Evolutionary conservation across 2,113 vertebrate genomes (phyloP), one percentile per base, ranked within the genome.

Genomic region (Aythya baeri): DNA sequence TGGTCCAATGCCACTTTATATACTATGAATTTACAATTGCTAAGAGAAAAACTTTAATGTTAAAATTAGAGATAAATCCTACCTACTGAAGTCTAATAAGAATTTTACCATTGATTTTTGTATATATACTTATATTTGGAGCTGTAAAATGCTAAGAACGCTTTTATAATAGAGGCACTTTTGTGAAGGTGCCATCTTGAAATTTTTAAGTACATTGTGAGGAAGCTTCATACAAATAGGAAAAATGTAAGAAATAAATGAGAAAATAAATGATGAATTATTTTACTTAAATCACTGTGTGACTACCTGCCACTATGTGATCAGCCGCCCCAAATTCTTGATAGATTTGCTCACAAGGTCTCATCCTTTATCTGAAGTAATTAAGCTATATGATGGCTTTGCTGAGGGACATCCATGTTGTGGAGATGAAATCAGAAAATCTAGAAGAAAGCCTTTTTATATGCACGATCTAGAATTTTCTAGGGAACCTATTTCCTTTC

Each of bases 381-480:
- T 7, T 7, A 29, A 72, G 2, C 50, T 43, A 9, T 15, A 79
- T 13, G 22, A 67, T 52, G 46, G 8, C 8, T 82, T 55, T 81
- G 32, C 44, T 78, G 55, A 59, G 54, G 67, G 65, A 23, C 3
- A 7, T 15, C 27, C 1, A 1, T 49, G 17, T 41, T 27, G 10
- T 50, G 27, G 8, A 76, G 13, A 25, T 26, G 38, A 72, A 67
- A 26, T 74, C 57, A 82, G 36, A 91, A 43, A 62, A 17, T 26
- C 29, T 5, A 29, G 10, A 27, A 25, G 70, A 79, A 78, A 58
- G 6, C 3, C 26, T n/a, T 9, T 76, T 38, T 10, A 13, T 22
- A 38, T 5, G 17, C 13, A 32, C 26, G 13, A 0, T 0, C 4
- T 8, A n/a, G 13, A 52, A 36, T 61, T 58, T 78, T 14, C 22